phyloP scores from a whole-genome alignment of 1,140 invertebrate genomes.

The Hetaerina americana region DNA sequence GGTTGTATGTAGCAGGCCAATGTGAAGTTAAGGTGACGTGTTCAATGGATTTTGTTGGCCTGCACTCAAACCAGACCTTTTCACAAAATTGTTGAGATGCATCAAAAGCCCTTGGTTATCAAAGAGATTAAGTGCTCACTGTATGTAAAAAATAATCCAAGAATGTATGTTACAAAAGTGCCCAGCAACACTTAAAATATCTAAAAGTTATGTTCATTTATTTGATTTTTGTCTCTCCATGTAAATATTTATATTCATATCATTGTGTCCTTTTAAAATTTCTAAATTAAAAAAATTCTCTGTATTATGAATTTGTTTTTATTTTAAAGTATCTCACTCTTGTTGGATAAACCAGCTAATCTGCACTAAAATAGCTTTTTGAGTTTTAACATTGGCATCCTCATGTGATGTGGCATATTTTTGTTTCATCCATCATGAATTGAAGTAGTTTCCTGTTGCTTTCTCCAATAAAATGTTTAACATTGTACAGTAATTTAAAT shows the following conservation, averaged over 20 bases:
- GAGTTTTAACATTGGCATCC: no score
- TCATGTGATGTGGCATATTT: no score
- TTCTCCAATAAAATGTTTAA: no score
- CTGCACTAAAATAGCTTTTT: no score
- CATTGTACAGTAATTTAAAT: no score
- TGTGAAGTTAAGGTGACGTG: background rate
- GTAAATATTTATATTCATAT: slow-evolving; percentile 37
- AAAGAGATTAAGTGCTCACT: background rate
- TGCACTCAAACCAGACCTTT: background rate
- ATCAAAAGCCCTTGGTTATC: background rate
- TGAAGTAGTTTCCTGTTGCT: no score
- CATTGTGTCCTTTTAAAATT: slow-evolving; percentile 32
- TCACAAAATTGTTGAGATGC: background rate
- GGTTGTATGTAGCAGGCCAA: background rate
- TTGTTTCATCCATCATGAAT: no score
- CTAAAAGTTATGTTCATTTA: background rate
- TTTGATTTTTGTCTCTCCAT: slow-evolving; percentile 11
- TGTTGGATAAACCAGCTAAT: no score
- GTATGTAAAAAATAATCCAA: background rate
- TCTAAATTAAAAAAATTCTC: slow-evolving; percentile 34
- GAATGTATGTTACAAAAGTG: background rate
- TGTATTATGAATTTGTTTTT: no score
- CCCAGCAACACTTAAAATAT: background rate
- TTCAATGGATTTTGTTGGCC: background rate
- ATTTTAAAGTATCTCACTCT: no score